Conservation (phyloP, 2,113 vertebrate genomes). For the Suricata suricatta region DNA sequence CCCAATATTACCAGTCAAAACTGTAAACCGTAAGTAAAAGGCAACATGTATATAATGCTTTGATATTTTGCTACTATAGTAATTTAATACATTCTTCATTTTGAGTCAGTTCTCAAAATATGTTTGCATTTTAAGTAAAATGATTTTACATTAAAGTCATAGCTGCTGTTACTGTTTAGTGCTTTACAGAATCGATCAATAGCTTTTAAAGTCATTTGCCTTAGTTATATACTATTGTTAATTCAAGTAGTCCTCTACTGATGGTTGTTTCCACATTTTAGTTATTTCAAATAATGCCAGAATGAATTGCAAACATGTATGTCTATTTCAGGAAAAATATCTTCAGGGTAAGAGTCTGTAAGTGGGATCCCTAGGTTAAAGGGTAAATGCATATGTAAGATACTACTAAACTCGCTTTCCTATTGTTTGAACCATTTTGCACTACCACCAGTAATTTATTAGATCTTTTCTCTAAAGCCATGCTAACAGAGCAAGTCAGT, state of each 20-base stretch:
- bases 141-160: not conserved
- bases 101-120: constrained; percentile 2
- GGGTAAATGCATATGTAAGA: not conserved
- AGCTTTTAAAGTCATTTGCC: not conserved
- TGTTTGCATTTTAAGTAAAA: constrained; percentile 7
- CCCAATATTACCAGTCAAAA: constrained; percentile 92
- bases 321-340: not conserved
- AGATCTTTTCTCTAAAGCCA: not conserved
- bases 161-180: not conserved
- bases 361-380: not conserved
- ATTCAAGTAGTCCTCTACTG: not conserved
- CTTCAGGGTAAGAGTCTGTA: not conserved
- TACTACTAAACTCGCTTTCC: not conserved
- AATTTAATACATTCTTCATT: not conserved
- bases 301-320: not conserved
- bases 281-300: not conserved
- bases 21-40: constrained; percentile 93
- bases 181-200: not conserved
- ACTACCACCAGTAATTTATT: not conserved
- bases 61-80: not conserved
- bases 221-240: not conserved
- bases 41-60: not conserved
- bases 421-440: not conserved
- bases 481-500: not conserved
- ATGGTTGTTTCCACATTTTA: not conserved